phyloP scores from a whole-genome alignment of 2,797 vertebrate genomes.

The Parambassis ranga region DNA sequence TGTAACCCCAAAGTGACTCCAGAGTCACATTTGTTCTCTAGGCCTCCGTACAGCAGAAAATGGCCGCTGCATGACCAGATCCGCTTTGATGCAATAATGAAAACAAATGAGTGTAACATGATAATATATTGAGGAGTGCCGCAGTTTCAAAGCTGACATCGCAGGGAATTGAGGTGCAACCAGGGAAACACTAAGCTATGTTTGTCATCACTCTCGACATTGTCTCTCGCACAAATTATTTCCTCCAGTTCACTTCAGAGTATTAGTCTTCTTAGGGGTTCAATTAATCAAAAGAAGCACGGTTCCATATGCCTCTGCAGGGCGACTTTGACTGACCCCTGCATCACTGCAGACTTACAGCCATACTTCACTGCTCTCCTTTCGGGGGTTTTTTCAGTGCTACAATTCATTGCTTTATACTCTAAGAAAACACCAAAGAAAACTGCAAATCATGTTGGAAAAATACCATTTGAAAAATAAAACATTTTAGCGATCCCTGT shows the following conservation, averaged over 20 bases:
- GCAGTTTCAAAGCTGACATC: constrained; percentile 70
- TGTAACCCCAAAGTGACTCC: constrained; percentile 77
- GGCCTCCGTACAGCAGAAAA: constrained; percentile 72
- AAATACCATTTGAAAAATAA: constrained; percentile 32
- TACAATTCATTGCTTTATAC: constrained; percentile 21
- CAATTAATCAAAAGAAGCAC: constrained; percentile 72
- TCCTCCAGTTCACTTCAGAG: constrained; percentile 72
- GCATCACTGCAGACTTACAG: constrained; percentile 13
- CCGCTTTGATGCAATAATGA: constrained; percentile 82
- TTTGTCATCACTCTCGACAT: constrained; percentile 79
- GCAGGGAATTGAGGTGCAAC: constrained; percentile 71
- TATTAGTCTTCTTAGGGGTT: constrained; percentile 68
- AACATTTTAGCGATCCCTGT: constrained; percentile 29
- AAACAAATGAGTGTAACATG: constrained; percentile 82
- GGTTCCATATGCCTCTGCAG: constrained; percentile 62
- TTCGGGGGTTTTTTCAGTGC: background rate
- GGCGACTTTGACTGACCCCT: constrained; percentile 52
- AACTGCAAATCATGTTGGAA: constrained; percentile 38
- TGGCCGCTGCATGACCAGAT: constrained; percentile 75
- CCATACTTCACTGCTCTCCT: constrained; percentile 39
- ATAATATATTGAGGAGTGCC: constrained; percentile 72
- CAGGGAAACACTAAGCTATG: constrained; percentile 73
- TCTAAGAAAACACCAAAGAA: constrained; percentile 17
- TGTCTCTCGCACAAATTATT: constrained; percentile 76
- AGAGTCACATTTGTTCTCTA: constrained; percentile 77